A percentile compares a stretch with the other conserved stretches of the same genome.
phyloP scores from a whole-genome alignment of 1,140 invertebrate genomes.

The Drosophila saltans region DNA sequence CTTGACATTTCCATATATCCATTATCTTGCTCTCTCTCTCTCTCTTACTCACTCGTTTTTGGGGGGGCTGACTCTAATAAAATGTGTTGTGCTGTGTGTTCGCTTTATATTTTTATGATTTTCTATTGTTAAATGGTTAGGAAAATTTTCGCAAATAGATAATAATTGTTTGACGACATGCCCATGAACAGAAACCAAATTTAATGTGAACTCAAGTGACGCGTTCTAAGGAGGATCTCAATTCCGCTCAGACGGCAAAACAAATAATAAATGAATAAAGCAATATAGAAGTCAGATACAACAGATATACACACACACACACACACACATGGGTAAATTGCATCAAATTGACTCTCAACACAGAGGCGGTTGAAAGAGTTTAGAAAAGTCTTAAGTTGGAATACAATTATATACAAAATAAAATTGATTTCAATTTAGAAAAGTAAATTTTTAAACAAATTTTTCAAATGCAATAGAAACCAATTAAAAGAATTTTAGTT shows the following conservation, averaged over 20 bases:
- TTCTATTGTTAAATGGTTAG: slow-evolving; percentile 28
- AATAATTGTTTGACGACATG: slow-evolving; percentile 44
- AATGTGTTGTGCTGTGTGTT: slow-evolving; percentile 11
- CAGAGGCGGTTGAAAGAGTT: no score
- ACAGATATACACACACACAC: neutral
- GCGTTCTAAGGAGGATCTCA: slow-evolving; percentile 23
- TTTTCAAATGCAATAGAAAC: no score
- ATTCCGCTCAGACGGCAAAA: slow-evolving; percentile 48
- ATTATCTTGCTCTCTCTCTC: neutral
- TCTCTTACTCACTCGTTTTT: no score
- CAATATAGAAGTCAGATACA: neutral
- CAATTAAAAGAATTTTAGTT: no score
- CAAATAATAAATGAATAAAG: slow-evolving; percentile 11
- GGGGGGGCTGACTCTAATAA: slow-evolving; percentile 38
- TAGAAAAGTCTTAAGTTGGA: no score
- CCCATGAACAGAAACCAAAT: slow-evolving; percentile 41
- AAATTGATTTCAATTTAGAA: no score
- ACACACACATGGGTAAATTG: no score
- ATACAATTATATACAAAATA: no score
- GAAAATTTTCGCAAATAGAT: slow-evolving; percentile 68
- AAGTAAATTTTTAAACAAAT: no score
- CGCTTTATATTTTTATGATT: slow-evolving; percentile 42
- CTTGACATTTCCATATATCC: neutral
- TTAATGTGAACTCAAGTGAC: slow-evolving; percentile 8
- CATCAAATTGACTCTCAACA: no score